Percentiles rank a stretch among this genome's conserved stretches.
Evolutionary conservation across 1,140 invertebrate species (phyloP).

Genomic region (Bombus waltoni): DNA sequence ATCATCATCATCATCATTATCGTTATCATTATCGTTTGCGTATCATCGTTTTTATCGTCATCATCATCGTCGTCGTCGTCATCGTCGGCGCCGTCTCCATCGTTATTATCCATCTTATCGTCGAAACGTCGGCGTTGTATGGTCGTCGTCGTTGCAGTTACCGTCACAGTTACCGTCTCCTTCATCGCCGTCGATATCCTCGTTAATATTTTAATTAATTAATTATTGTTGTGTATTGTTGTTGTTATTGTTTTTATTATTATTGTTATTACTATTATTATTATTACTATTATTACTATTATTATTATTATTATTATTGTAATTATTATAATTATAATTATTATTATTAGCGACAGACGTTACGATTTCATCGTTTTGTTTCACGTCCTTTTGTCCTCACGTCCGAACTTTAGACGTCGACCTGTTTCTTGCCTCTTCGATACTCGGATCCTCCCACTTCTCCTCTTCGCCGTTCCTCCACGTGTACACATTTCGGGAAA

Average conservation of each 20-base stretch:
- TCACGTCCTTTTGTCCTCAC: background rate
- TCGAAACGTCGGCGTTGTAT: background rate
- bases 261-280: conserved; percentile 5
- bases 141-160: background rate
- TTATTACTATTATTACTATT: background rate
- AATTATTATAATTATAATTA: conserved; percentile 32
- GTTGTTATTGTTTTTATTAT: background rate
- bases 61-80: too few species aligned
- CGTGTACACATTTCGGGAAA: background rate
- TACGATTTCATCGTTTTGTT: conserved; percentile 43
- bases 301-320: background rate
- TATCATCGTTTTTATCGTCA: background rate
- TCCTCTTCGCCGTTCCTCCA: background rate
- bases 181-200: conserved; percentile 9
- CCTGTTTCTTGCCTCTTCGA: too few species aligned
- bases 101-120: background rate
- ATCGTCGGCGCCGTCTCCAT: background rate
- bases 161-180: background rate
- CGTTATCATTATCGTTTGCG: conserved; percentile 2
- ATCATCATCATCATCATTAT: conserved; percentile 13
- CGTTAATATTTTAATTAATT: conserved; percentile 60
- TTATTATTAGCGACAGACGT: conserved; percentile 67
- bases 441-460: background rate
- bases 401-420: background rate
- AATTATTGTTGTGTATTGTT: conserved; percentile 69